These are phyloP conservation scores for Scaptomyza hsui DNA, from an alignment of 1,140 invertebrate genomes.

Conservation along the genomic window DNA sequence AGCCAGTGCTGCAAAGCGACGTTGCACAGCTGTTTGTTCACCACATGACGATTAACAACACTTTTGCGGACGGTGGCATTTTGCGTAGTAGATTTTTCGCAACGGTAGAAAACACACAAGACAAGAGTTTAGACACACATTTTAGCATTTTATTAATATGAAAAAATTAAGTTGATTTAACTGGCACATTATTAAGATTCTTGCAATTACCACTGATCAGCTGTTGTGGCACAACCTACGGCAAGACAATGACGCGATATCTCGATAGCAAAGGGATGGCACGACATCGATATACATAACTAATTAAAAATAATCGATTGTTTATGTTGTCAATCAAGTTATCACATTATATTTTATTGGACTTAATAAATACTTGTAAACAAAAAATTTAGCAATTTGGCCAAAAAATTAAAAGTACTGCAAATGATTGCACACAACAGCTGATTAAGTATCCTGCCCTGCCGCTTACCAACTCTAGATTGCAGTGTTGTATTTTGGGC, in stretches of 20 bases:
- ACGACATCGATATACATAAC: background rate
- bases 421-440: constrained; percentile 15
- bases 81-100: constrained; percentile 20
- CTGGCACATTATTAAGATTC: background rate
- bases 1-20: constrained; percentile 29
- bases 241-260: background rate
- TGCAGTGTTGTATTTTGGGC: constrained; percentile 51
- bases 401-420: background rate
- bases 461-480: constrained; percentile 26
- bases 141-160: no score
- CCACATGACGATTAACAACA: constrained; percentile 15
- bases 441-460: background rate
- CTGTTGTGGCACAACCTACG: constrained; percentile 18
- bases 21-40: constrained; percentile 42
- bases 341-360: background rate
- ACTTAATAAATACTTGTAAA: background rate
- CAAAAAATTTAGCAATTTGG: background rate
- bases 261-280: background rate
- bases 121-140: background rate
- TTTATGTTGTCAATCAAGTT: background rate
- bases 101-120: background rate
- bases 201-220: background rate
- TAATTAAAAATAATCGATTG: constrained; percentile 22
- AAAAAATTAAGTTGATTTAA: background rate
- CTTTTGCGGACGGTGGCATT: constrained; percentile 1